A percentile compares a stretch with the other conserved stretches of the same genome.
Evolutionary conservation across 2,797 vertebrate species (phyloP).

Genomic region (Catamblyrhynchus diadema): DNA sequence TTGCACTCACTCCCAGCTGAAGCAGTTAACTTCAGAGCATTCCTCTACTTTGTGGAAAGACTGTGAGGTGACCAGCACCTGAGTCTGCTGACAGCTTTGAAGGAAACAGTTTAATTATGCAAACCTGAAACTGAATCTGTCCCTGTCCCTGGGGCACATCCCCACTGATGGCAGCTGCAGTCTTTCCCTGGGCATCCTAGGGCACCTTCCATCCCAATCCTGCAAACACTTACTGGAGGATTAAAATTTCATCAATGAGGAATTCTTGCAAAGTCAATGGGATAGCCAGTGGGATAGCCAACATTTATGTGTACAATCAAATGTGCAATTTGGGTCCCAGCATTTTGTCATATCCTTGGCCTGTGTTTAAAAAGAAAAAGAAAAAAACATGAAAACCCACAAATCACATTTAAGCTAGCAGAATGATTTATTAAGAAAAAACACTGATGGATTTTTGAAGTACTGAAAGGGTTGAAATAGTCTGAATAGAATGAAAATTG

Average conservation of each 20-base stretch:
- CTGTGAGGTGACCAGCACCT: not conserved
- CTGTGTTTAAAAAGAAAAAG: not conserved
- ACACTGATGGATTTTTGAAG: constrained; percentile 20
- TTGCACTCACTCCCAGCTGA: not conserved
- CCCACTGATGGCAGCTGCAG: not conserved
- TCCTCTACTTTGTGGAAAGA: not conserved
- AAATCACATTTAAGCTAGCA: constrained; percentile 35
- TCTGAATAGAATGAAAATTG: constrained; percentile 52
- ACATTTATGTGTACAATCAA: not conserved
- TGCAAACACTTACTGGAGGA: not conserved
- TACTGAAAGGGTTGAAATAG: constrained; percentile 24
- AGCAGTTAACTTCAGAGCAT: not conserved
- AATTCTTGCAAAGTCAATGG: not conserved
- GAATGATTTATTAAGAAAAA: constrained; percentile 59
- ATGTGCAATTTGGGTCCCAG: constrained; percentile 10
- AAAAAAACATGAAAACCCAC: not conserved
- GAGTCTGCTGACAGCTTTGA: constrained; percentile 28
- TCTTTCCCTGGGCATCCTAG: not conserved
- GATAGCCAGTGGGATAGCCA: not conserved
- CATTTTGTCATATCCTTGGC: constrained; percentile 55
- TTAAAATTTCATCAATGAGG: not conserved
- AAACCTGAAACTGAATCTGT: not conserved
- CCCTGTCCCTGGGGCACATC: not conserved
- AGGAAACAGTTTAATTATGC: constrained; percentile 6
- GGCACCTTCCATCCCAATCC: not conserved